These are phyloP conservation scores for Tigriopus californicus DNA, from an alignment of 2,888 invertebrate species.

Conservation along the genomic window DNA sequence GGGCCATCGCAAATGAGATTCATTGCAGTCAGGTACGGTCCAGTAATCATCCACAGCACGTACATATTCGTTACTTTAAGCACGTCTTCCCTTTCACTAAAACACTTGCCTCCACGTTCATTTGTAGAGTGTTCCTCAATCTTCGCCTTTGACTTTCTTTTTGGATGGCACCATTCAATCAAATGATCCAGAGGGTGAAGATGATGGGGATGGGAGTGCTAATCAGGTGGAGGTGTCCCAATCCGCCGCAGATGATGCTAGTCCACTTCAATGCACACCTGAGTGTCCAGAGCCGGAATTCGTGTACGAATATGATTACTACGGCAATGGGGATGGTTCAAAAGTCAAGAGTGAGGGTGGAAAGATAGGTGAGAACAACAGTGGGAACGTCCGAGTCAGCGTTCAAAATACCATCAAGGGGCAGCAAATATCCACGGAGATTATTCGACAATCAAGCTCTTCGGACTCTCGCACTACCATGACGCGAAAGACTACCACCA, in stretches of 20 bases:
- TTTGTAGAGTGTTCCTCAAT: not conserved
- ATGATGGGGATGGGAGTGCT: not conserved
- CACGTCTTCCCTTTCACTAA: too few species aligned
- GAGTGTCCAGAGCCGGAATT: not conserved
- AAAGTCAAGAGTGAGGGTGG: too few species aligned
- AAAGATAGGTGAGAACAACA: too few species aligned
- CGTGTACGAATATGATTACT: constrained; percentile 1
- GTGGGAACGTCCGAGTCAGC: too few species aligned
- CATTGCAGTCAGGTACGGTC: constrained; percentile 8
- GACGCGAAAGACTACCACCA: too few species aligned
- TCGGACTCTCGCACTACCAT: too few species aligned
- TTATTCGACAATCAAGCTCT: too few species aligned
- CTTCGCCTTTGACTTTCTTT: not conserved
- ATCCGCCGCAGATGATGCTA: constrained; percentile 4
- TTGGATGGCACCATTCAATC: not conserved
- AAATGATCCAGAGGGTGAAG: not conserved
- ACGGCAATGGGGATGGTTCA: not conserved
- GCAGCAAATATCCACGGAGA: too few species aligned
- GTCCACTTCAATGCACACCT: not conserved
- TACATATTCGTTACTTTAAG: too few species aligned
- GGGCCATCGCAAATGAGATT: not conserved
- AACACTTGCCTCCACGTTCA: too few species aligned
- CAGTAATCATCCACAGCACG: too few species aligned
- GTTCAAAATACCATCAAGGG: too few species aligned
- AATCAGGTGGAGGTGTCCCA: constrained; percentile 8